phyloP scores from a whole-genome alignment of 2,888 invertebrate genomes.

The Micoletzkya japonica region DNA sequence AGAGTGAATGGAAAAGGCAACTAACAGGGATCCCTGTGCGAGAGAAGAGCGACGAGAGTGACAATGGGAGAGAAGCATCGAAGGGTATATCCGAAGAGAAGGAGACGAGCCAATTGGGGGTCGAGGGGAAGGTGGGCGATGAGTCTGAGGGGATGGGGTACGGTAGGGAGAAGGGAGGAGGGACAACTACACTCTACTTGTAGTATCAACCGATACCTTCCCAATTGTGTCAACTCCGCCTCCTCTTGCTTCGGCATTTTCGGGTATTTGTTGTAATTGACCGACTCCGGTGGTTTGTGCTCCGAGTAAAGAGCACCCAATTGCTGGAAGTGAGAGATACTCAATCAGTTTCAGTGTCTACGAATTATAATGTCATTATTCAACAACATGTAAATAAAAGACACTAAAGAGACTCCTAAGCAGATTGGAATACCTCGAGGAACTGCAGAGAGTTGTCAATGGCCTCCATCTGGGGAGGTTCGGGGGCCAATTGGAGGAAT shows the following conservation, averaged over 20 bases:
- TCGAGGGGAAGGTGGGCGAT: conserved; percentile 88
- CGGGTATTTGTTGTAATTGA: neutral
- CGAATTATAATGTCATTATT: neutral
- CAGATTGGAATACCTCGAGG: conserved; percentile 66
- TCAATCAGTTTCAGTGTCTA: neutral
- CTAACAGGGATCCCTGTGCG: conserved; percentile 74
- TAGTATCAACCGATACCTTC: conserved; percentile 28
- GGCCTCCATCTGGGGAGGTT: conserved; percentile 80
- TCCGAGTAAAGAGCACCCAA: conserved; percentile 53
- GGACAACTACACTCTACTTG: neutral
- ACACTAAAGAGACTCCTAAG: neutral
- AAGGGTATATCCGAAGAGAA: conserved; percentile 84
- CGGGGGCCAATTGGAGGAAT: conserved; percentile 81
- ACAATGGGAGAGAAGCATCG: conserved; percentile 89
- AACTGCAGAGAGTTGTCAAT: conserved; percentile 77
- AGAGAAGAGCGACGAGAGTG: conserved; percentile 84
- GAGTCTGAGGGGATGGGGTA: conserved; percentile 68
- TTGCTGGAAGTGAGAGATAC: conserved; percentile 36
- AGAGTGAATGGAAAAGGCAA: neutral
- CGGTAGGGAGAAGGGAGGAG: neutral
- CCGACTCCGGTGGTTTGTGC: neutral
- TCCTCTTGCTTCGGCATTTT: conserved; percentile 33
- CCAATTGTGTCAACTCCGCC: conserved; percentile 55
- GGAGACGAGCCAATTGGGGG: conserved; percentile 81
- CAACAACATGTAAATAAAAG: neutral